Percentiles rank a stretch among this genome's conserved stretches.
Conservation (phyloP, 2,888 invertebrate species). For the Uropetala carovei region DNA sequence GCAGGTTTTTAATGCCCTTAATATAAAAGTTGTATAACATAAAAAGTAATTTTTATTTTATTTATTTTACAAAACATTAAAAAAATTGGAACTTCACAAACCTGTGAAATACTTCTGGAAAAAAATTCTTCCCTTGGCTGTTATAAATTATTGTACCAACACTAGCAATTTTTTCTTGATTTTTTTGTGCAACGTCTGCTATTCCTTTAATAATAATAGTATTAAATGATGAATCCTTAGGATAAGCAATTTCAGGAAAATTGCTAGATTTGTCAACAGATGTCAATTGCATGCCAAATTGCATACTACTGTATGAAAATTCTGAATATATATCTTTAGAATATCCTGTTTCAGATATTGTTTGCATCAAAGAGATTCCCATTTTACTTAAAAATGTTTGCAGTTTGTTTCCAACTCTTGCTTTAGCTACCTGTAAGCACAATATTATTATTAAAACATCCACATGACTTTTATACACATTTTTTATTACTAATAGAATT, state of each 20-base stretch:
- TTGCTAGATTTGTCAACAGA: neutral
- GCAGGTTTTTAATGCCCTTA: too few relatives aligned
- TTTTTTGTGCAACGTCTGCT: neutral
- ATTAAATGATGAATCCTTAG: neutral
- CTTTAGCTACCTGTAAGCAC: neutral
- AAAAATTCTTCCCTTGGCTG: neutral
- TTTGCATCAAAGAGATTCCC: neutral
- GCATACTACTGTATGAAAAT: neutral
- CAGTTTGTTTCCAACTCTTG: neutral
- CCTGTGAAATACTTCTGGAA: conserved; percentile 29
- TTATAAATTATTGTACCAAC: conserved; percentile 13
- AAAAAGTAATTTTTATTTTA: too few relatives aligned
- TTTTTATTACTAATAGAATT: neutral
- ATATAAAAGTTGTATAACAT: too few relatives aligned
- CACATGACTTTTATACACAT: neutral
- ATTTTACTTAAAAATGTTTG: neutral
- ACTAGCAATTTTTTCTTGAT: neutral
- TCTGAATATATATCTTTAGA: neutral
- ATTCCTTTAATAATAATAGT: neutral
- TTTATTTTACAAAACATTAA: too few relatives aligned
- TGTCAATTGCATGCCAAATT: conserved; percentile 20
- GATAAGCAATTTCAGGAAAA: neutral
- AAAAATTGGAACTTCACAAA: neutral
- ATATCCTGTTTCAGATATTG: neutral
- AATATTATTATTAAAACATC: neutral